phyloP scores from a whole-genome alignment of 2,888 invertebrate species.

The Brenthis ino region DNA sequence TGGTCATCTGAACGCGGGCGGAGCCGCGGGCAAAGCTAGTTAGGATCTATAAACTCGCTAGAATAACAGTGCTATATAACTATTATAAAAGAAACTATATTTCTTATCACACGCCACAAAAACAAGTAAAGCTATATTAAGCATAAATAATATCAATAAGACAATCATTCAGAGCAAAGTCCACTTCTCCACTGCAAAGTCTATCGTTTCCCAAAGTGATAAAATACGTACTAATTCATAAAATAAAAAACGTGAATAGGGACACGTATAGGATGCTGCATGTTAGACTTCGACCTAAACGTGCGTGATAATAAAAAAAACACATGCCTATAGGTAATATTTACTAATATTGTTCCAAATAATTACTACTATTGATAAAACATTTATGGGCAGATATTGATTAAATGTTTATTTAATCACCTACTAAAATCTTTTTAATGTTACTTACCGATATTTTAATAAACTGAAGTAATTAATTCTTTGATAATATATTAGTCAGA shows the following conservation, averaged over 20 bases:
- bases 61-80: background rate
- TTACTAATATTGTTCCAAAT: background rate
- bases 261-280: slow-evolving; percentile 4
- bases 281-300: slow-evolving; percentile 24
- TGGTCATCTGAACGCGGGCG: no score
- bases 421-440: no score
- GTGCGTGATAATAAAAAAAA: background rate
- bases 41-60: no score
- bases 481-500: no score
- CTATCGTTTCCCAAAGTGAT: slow-evolving; percentile 27
- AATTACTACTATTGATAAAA: no score
- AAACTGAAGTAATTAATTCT: no score
- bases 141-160: slow-evolving; percentile 25
- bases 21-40: no score
- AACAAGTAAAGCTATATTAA: slow-evolving; percentile 21
- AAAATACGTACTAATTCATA: slow-evolving; percentile 13
- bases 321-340: background rate
- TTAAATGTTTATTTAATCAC: no score
- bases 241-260: background rate
- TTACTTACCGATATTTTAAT: no score
- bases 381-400: no score
- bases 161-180: slow-evolving; percentile 32
- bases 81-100: slow-evolving; percentile 9
- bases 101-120: slow-evolving; percentile 15
- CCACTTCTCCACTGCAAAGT: slow-evolving; percentile 22